These are phyloP conservation scores for Nomada goodeniana DNA, from an alignment of 2,888 invertebrate species.

Conservation along the genomic window DNA sequence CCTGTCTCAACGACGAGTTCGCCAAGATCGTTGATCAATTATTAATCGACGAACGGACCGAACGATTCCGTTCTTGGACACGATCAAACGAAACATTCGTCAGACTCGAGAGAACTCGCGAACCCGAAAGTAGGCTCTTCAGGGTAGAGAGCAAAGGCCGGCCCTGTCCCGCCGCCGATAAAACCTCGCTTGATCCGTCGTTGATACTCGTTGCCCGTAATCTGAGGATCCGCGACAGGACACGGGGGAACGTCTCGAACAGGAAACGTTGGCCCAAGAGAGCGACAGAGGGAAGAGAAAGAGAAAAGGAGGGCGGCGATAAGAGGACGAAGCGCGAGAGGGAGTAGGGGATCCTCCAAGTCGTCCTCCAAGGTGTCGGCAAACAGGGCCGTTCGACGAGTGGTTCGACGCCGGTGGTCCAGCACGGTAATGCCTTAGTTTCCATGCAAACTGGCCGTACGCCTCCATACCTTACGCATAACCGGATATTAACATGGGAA, in stretches of 20 bases:
- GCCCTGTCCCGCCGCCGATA: slow-evolving; percentile 66
- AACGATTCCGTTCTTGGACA: slow-evolving; percentile 11
- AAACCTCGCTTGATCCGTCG: slow-evolving; percentile 67
- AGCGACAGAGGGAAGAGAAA: slow-evolving; percentile 39
- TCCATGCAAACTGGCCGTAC: slow-evolving; percentile 83
- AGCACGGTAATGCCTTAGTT: slow-evolving; percentile 81
- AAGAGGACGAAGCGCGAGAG: slow-evolving; percentile 56
- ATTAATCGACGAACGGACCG: neutral
- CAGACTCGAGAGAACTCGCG: slow-evolving; percentile 9
- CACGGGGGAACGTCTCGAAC: slow-evolving; percentile 61
- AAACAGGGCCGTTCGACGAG: slow-evolving; percentile 81
- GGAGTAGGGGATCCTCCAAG: slow-evolving; percentile 54
- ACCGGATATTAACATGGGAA: slow-evolving; percentile 83
- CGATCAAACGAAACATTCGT: slow-evolving; percentile 38
- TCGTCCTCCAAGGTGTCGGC: slow-evolving; percentile 79
- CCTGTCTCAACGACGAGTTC: neutral
- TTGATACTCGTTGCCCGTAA: slow-evolving; percentile 67
- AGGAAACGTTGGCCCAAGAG: slow-evolving; percentile 69
- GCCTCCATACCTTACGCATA: slow-evolving; percentile 83
- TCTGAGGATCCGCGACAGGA: slow-evolving; percentile 65
- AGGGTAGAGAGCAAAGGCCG: slow-evolving; percentile 50
- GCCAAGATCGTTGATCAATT: neutral
- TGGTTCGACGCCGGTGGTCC: slow-evolving; percentile 83
- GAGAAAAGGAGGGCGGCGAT: slow-evolving; percentile 48
- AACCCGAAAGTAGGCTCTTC: slow-evolving; percentile 14